Base-by-base conservation (phyloP, 2,113 vertebrate species). In the Sarotherodon lohbergeri region DNA sequence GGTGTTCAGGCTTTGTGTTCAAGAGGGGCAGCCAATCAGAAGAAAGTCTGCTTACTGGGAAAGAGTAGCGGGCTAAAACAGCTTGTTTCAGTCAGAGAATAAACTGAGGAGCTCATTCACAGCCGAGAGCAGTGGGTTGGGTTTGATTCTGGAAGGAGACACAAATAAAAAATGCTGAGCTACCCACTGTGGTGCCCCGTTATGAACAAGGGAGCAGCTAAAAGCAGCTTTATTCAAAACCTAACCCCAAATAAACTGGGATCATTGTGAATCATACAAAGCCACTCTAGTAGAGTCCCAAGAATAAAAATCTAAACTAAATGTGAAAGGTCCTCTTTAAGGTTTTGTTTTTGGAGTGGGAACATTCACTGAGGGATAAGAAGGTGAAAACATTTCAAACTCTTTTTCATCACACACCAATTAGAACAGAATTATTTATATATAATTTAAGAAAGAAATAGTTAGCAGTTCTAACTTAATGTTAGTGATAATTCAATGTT, bases 381-480 rank as follows among this genome's bases (percentile, higher is more conserved):
- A 76, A 4, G 41, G 7, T 48, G 41, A 29, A 50, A 48, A 7
- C 14, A 29, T 48, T 76, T 22, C 61, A 66, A 4, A n/a, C 39
- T 46, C 22, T 10, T 29, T 76, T 19, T 48, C 24, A 12, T 27
- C 3, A 3, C 14, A 29, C 24, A 29, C 71, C 24, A 48, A 12
- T 46, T 17, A 29, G 13, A 48, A 29, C 9, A 46, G 22, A 48
- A 73, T 48, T 48, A 73, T 73, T 73, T 73, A 66, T 66, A 66
- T 22, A 5, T 5, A 36, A 63, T 56, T 56, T 56, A 56, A 27
- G 55, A 56, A 56, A 56, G 5, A 27, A 4, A 27, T 36, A 36
- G 32, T n/a, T 66, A 66, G 61, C 5, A 39, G 19, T 66, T 66
- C 10, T 13, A 66, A 66, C 19, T 22, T 66, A 39, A 66, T 5